A percentile compares a stretch with the other conserved stretches of the same genome.
These are phyloP conservation scores for Drosophila insularis DNA, from an alignment of 1,140 invertebrate species.

Conservation along the genomic window DNA sequence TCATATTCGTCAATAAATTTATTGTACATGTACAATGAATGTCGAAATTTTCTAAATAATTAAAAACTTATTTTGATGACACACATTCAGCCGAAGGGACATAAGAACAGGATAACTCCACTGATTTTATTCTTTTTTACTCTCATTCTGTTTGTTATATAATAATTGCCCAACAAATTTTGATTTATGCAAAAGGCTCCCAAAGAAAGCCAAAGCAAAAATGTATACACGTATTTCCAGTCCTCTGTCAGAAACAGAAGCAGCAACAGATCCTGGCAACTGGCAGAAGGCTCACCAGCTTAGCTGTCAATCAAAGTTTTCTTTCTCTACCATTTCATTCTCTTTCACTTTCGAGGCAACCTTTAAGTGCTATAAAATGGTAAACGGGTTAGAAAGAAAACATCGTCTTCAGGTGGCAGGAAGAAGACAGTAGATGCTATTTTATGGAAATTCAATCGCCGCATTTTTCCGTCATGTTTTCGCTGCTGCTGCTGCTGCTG, in stretches of 20 bases:
- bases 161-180: conserved; percentile 54
- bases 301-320: conserved; percentile 66
- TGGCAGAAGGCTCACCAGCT: conserved; percentile 30
- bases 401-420: conserved; percentile 2
- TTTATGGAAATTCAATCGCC: conserved; percentile 62
- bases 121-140: background rate
- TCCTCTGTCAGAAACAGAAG: conserved; percentile 29
- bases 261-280: conserved; percentile 40
- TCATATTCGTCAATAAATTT: conserved; percentile 27
- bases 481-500: conserved; percentile 6
- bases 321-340: background rate
- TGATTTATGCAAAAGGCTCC: conserved; percentile 39
- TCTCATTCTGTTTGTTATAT: background rate
- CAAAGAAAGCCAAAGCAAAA: conserved; percentile 8
- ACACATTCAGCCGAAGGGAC: conserved; percentile 32
- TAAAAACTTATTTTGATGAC: conserved; percentile 62
- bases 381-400: conserved; percentile 44
- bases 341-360: conserved; percentile 30
- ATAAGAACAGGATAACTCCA: conserved; percentile 4
- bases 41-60: conserved; percentile 56
- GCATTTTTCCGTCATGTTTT: conserved; percentile 12
- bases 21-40: conserved; percentile 9
- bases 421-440: conserved; percentile 13
- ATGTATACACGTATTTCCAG: background rate
- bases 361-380: conserved; percentile 66